Evolutionary conservation across 37 sponge, comb jelly and placozoan species (phyloP), one percentile per base, ranked within the genome.

Genomic region (Bolinopsis microptera): DNA sequence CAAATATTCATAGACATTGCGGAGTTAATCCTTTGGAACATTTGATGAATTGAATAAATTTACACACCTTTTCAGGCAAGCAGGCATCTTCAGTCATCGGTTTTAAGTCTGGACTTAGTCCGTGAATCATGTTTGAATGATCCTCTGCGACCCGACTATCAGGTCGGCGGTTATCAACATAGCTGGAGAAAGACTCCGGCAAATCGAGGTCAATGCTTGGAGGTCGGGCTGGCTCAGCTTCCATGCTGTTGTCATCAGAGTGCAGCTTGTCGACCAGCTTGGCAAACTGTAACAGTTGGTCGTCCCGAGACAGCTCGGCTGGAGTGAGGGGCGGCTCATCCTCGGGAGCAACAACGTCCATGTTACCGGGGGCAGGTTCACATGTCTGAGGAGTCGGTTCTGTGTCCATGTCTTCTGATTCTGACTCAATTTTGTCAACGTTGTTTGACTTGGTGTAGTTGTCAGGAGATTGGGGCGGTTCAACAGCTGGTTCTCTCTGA

Each of bases 261-360:
- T 80, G 82, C 9, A 80, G 82, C 38, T 80, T 80, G 30, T 80
- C 82, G 23, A 80, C 82, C 37, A 80, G 23, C 37, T 80, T 80
- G 82, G 82, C 82, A 30, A 80, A 80, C 82, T 80, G 82, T 22
- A 80, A 22, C 37, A 80, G 38, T 36, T 80, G 36, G 38, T 80
- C 32, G 38, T 80, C 82, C 3, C 82, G 82, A 34, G 82, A 80
- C 38, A 80, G 37, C 35, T 35, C 82, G 23, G 37, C 5, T 3
- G 82, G 82, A 30, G 82, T 80, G 3, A 5, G 38, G 36, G 82
- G 82, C 35, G 36, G 38, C 82, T 80, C 38, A 2, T 34, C 37
- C 82, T 28, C 37, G 16, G 74, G 28, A n/a, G 26, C 28, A 22
- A 26, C 21, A 22, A 22, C 30, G 74, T 70, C 13, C 61, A 13